A percentile compares a stretch with the other conserved stretches of the same genome.
phyloP scores from a whole-genome alignment of 2,797 vertebrate species.

The Argya squamiceps region DNA sequence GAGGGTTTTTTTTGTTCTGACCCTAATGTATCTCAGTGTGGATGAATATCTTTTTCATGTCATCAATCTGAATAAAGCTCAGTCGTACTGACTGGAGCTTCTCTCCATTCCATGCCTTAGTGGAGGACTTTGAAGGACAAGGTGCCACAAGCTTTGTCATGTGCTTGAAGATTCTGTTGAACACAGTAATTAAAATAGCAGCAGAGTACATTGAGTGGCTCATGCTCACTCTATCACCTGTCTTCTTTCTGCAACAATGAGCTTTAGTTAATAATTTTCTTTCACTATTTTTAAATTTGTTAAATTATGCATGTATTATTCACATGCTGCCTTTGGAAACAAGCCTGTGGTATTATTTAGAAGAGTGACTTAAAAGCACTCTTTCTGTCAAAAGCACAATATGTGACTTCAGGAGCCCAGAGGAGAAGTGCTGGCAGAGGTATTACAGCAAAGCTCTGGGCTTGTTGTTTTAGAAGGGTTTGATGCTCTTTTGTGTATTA shows the following conservation, averaged over 20 bases:
- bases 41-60: not conserved
- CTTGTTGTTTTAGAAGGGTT: constrained; percentile 36
- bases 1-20: not conserved
- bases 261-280: not conserved
- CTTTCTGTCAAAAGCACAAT: constrained; percentile 1
- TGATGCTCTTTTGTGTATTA: constrained; percentile 38
- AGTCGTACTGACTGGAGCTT: not conserved
- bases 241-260: not conserved
- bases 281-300: not conserved
- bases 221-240: not conserved
- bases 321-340: not conserved
- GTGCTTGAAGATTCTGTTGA: not conserved
- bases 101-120: not conserved
- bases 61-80: not conserved
- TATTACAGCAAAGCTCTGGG: constrained; percentile 10
- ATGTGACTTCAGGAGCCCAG: not conserved
- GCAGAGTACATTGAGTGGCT: not conserved
- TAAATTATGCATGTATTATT: constrained; percentile 1
- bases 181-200: not conserved
- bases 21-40: not conserved
- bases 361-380: constrained; percentile 7
- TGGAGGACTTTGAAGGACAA: not conserved
- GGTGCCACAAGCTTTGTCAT: not conserved
- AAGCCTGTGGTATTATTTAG: not conserved
- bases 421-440: constrained; percentile 18